phyloP scores from a whole-genome alignment of 2,113 vertebrate species.

The Cryptomyrus ogoouensis region DNA sequence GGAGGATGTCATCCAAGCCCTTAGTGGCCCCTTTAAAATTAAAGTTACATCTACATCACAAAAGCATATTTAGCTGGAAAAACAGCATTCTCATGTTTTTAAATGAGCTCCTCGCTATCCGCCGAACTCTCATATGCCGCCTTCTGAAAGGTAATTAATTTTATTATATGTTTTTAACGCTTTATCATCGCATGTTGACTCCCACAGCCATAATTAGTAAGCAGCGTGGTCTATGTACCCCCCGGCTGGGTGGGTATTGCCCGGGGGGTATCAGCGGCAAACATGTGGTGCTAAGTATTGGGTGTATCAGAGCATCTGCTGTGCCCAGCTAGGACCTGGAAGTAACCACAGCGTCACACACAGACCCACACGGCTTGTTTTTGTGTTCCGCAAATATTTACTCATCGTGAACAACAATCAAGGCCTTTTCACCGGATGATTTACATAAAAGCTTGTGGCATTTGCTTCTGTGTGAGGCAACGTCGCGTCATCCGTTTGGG shows the following conservation, averaged over 20 bases:
- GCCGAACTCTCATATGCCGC: not conserved
- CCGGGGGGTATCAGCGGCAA: not conserved
- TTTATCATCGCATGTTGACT: not conserved
- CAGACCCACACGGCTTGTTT: not conserved
- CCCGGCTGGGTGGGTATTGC: not conserved
- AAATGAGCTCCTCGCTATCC: not conserved
- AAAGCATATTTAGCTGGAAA: slow-evolving; percentile 15
- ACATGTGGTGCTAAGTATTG: not conserved
- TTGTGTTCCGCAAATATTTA: not conserved
- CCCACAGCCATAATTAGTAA: slow-evolving; percentile 15
- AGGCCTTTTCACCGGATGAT: not conserved
- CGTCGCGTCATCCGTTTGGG: not conserved
- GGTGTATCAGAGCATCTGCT: not conserved
- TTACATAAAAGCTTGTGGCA: not conserved
- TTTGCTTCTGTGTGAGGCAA: not conserved
- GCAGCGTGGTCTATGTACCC: not conserved
- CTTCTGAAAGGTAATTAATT: slow-evolving; percentile 16
- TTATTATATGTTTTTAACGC: slow-evolving; percentile 5
- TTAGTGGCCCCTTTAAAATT: slow-evolving; percentile 8
- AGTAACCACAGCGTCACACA: not conserved
- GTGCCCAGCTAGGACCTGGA: not conserved
- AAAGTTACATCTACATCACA: slow-evolving; percentile 1
- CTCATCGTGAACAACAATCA: not conserved
- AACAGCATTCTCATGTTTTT: slow-evolving; percentile 1
- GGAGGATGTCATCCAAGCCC: not conserved